These are phyloP conservation scores for Bombyx mandarina DNA, from an alignment of 1,140 invertebrate genomes.

Conservation along the genomic window DNA sequence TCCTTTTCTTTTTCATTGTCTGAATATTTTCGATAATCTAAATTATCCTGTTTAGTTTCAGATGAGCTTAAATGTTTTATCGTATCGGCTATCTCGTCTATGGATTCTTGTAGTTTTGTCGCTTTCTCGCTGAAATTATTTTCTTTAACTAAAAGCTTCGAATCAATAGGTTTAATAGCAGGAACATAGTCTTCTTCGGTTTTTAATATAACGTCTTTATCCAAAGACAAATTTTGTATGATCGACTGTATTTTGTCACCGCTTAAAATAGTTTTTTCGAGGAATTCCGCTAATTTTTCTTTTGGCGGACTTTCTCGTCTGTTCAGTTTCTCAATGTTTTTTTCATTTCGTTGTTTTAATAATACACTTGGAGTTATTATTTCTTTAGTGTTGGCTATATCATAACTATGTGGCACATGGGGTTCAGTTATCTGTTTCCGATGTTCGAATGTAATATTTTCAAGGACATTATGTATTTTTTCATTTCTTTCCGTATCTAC, in stretches of 20 bases:
- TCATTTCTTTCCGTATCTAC: too few relatives aligned
- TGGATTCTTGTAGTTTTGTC: conserved; percentile 19
- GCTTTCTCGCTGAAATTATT: conserved; percentile 23
- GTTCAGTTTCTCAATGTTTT: conserved; percentile 20
- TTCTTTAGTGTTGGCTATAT: conserved; percentile 10
- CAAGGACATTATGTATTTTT: too few relatives aligned
- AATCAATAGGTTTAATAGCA: not conserved
- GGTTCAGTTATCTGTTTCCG: too few relatives aligned
- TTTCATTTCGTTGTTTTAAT: conserved; percentile 25
- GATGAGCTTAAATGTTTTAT: conserved; percentile 23
- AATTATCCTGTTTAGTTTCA: conserved; percentile 7
- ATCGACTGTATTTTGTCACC: conserved; percentile 62
- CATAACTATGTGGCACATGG: not conserved
- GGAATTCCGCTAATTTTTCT: conserved; percentile 51
- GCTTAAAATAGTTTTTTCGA: conserved; percentile 60
- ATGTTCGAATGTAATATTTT: too few relatives aligned
- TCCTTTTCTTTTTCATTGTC: conserved; percentile 1
- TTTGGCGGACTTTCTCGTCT: conserved; percentile 60
- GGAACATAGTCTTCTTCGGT: not conserved
- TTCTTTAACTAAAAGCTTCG: conserved; percentile 4
- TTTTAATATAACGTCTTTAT: conserved; percentile 28
- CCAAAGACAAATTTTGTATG: conserved; percentile 55
- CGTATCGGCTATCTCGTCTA: conserved; percentile 27
- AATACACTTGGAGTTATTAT: conserved; percentile 30
- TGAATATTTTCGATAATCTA: not conserved